Evolutionary conservation across 2,888 invertebrate genomes (phyloP).

Genomic region (Drosophila putrida): DNA sequence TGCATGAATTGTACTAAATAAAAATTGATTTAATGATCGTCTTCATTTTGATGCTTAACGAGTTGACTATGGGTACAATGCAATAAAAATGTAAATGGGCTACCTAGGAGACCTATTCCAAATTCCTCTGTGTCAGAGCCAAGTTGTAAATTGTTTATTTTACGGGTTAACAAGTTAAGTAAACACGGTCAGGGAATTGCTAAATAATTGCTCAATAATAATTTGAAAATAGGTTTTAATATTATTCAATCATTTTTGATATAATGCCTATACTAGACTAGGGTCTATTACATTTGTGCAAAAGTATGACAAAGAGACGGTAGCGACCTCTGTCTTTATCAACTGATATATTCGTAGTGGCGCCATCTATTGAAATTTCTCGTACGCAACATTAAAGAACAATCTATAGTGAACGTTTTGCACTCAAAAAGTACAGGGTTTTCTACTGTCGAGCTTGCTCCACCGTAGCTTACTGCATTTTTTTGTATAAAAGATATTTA

Average conservation of each 20-base stretch:
- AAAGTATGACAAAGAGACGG: no score
- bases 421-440: no score
- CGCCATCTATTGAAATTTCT: no score
- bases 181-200: conserved; percentile 33
- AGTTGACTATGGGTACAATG: conserved; percentile 18
- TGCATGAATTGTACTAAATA: conserved; percentile 43
- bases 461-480: no score
- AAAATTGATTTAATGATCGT: conserved; percentile 46
- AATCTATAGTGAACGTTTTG: no score
- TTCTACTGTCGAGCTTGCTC: no score
- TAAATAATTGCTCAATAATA: conserved; percentile 47
- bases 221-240: neutral
- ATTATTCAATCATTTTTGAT: neutral
- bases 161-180: conserved; percentile 38
- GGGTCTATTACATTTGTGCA: no score
- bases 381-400: no score
- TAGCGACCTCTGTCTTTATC: no score
- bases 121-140: conserved; percentile 33
- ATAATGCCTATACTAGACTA: no score
- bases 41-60: conserved; percentile 29
- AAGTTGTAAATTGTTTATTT: conserved; percentile 38
- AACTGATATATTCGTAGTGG: no score
- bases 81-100: conserved; percentile 39
- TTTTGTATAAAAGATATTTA: neutral
- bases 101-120: conserved; percentile 32